phyloP scores from a whole-genome alignment of 2,113 vertebrate genomes.

The Brachyistius frenatus region DNA sequence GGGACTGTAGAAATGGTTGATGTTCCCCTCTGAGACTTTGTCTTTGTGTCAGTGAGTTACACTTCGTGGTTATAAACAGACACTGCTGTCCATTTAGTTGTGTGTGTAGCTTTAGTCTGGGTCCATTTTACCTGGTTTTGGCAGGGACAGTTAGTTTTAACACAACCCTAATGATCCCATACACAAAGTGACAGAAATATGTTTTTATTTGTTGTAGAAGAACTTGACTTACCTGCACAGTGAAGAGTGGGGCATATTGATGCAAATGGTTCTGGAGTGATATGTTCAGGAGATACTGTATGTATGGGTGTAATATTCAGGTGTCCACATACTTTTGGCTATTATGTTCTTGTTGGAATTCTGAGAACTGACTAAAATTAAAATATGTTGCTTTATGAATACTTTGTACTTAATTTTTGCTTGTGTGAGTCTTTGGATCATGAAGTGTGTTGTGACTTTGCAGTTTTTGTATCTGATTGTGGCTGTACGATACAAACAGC shows the following conservation, averaged over 20 bases:
- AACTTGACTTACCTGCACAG: not conserved
- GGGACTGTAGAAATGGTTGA: conserved; percentile 7
- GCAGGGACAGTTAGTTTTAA: not conserved
- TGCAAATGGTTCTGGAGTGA: too few species aligned
- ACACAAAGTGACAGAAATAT: too few species aligned
- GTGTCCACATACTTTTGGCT: too few species aligned
- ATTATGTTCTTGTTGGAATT: too few species aligned
- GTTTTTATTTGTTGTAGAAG: not conserved
- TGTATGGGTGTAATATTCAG: too few species aligned
- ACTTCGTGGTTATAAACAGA: not conserved
- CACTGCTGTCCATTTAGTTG: not conserved
- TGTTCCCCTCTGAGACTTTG: not conserved
- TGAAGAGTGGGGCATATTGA: too few species aligned
- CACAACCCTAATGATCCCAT: too few species aligned
- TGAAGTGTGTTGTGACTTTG: not conserved
- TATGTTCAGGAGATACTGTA: too few species aligned
- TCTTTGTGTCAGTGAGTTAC: not conserved
- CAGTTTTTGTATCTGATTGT: too few species aligned
- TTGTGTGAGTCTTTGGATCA: not conserved
- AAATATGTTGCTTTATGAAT: too few species aligned
- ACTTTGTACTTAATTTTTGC: not conserved
- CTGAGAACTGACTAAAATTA: too few species aligned
- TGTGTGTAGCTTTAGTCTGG: not conserved
- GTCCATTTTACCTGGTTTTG: not conserved
- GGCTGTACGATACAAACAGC: not conserved